Evolutionary conservation across 2,113 vertebrate species (phyloP).

Genomic region (Nothoprocta perdicaria): DNA sequence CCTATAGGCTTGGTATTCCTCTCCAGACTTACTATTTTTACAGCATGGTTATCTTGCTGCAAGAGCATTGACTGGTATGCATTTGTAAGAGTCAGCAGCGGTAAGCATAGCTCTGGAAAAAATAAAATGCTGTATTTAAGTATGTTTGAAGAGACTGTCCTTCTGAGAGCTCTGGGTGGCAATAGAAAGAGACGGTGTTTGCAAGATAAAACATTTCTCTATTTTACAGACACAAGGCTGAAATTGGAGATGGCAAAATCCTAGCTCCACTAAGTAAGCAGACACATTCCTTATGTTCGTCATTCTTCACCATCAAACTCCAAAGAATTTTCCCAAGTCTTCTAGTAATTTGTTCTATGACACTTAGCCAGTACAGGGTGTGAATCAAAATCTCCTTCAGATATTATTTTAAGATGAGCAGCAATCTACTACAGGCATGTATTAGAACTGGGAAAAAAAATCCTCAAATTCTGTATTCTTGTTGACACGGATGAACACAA

Average conservation of each 20-base stretch:
- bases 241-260: not conserved
- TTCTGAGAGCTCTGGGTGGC: too few relatives aligned
- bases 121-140: not conserved
- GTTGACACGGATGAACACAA: not conserved
- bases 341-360: not conserved
- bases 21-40: not conserved
- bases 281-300: not conserved
- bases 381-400: not conserved
- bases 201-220: not conserved
- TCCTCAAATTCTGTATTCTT: not conserved
- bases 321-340: not conserved
- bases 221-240: not conserved
- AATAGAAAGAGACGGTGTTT: not conserved
- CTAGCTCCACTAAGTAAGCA: not conserved
- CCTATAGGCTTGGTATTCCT: not conserved
- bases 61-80: not conserved
- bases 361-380: not conserved
- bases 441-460: not conserved
- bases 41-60: not conserved
- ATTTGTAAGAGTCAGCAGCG: not conserved
- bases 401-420: not conserved
- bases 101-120: not conserved
- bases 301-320: not conserved
- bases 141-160: not conserved
- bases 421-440: not conserved